Evolutionary conservation across 2,888 invertebrate genomes (phyloP).

Genomic region (Nomada fucata): DNA sequence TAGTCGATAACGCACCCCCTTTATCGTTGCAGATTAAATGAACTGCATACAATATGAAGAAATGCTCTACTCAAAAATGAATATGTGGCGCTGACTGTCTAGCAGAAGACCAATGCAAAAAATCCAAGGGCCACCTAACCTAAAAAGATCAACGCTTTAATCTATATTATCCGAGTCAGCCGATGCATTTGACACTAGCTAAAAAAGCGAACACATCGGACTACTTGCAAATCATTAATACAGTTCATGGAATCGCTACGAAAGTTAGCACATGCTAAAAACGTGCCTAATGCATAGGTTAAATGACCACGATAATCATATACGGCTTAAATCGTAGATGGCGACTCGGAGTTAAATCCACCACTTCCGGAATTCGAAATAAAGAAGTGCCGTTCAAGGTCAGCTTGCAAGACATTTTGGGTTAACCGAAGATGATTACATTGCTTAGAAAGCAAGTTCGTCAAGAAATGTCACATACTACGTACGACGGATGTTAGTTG

Average conservation of each 20-base stretch:
- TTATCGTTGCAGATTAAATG: neutral
- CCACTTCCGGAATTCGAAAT: slow-evolving; percentile 63
- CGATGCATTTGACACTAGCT: neutral
- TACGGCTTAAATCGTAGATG: slow-evolving; percentile 14
- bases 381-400: neutral
- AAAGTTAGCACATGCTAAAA: neutral
- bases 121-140: slow-evolving; percentile 62
- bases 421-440: too few relatives aligned
- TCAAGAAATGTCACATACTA: too few relatives aligned
- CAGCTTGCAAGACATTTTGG: too few relatives aligned
- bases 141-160: slow-evolving; percentile 22
- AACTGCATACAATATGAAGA: neutral
- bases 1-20: neutral
- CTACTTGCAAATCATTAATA: neutral
- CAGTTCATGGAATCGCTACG: neutral
- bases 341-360: slow-evolving; percentile 7
- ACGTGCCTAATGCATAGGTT: slow-evolving; percentile 55
- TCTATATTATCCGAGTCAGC: neutral
- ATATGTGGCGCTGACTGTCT: slow-evolving; percentile 63
- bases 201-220: neutral
- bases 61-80: slow-evolving; percentile 6
- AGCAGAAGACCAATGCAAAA: slow-evolving; percentile 67
- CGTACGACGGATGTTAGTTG: too few relatives aligned
- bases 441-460: too few relatives aligned
- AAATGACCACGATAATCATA: slow-evolving; percentile 45